These are phyloP conservation scores for Xestia rhomboidea DNA, from an alignment of 2,888 invertebrate genomes.

Conservation along the genomic window DNA sequence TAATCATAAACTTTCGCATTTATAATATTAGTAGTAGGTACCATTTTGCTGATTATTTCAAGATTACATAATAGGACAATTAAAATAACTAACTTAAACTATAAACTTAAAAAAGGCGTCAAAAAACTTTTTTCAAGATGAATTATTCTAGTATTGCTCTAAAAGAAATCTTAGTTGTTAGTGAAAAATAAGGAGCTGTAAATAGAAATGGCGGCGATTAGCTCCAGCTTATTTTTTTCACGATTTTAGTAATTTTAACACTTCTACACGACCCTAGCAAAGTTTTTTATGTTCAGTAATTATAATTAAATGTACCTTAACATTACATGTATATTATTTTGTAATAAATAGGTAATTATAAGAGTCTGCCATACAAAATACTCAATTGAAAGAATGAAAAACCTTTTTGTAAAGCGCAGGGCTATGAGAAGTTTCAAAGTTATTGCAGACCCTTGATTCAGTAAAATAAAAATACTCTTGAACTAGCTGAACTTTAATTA, in stretches of 20 bases:
- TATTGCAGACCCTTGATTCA: constrained; percentile 71
- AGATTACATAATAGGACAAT: too few relatives aligned
- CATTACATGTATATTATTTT: neutral
- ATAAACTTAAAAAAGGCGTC: too few relatives aligned
- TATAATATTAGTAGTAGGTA: too few relatives aligned
- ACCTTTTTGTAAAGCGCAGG: constrained; percentile 24
- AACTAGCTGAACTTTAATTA: constrained; percentile 83
- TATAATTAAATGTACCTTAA: too few relatives aligned
- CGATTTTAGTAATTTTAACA: too few relatives aligned
- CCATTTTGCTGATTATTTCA: too few relatives aligned
- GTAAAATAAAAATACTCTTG: constrained; percentile 78
- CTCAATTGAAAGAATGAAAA: constrained; percentile 25
- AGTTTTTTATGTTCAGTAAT: neutral
- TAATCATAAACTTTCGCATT: too few relatives aligned
- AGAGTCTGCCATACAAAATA: constrained; percentile 6
- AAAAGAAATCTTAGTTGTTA: too few relatives aligned
- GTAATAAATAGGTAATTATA: neutral
- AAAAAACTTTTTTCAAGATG: too few relatives aligned
- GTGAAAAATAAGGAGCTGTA: neutral
- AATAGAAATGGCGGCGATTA: neutral
- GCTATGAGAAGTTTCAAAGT: constrained; percentile 53
- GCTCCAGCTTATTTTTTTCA: neutral
- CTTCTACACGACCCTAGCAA: too few relatives aligned
- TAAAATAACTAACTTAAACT: too few relatives aligned
- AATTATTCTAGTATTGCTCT: too few relatives aligned